Conservation (phyloP, 1,140 invertebrate genomes). For the Matsumurasca onukii region DNA sequence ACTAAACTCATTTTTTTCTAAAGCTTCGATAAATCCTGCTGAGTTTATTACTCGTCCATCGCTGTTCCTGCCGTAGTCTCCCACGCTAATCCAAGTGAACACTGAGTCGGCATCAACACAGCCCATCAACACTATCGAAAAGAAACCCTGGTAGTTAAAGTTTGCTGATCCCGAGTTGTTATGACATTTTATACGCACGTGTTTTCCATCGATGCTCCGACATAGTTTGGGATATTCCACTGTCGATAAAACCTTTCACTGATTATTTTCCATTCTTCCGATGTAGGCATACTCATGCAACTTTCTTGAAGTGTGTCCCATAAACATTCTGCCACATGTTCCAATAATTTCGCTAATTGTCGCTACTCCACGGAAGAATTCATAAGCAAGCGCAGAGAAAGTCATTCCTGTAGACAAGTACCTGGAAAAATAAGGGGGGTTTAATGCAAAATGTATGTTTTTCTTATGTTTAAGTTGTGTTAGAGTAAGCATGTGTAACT, state of each 20-base stretch:
- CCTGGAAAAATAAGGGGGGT: not conserved
- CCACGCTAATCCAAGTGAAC: not conserved
- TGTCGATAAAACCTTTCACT: not conserved
- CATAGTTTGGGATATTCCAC: not conserved
- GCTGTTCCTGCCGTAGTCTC: conserved; percentile 9
- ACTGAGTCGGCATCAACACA: not conserved
- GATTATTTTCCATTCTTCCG: not conserved
- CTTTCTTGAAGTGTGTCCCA: not conserved
- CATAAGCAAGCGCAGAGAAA: not conserved
- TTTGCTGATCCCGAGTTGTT: not conserved
- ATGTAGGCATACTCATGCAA: not conserved
- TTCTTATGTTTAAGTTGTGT: no score
- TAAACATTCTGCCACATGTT: not conserved
- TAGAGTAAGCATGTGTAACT: not conserved
- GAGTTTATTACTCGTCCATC: conserved; percentile 9
- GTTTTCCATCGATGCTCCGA: not conserved
- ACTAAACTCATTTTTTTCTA: conserved; percentile 1
- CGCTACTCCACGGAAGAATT: not conserved
- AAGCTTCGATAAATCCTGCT: not conserved
- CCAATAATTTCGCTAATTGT: not conserved
- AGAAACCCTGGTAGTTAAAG: not conserved
- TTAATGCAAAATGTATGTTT: no score
- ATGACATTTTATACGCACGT: not conserved
- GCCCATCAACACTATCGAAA: not conserved
- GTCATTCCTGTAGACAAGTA: not conserved